Evolutionary conservation across 2,797 vertebrate species (phyloP), one percentile per base, ranked within the genome.

Genomic region (Tolypeutes matacus): DNA sequence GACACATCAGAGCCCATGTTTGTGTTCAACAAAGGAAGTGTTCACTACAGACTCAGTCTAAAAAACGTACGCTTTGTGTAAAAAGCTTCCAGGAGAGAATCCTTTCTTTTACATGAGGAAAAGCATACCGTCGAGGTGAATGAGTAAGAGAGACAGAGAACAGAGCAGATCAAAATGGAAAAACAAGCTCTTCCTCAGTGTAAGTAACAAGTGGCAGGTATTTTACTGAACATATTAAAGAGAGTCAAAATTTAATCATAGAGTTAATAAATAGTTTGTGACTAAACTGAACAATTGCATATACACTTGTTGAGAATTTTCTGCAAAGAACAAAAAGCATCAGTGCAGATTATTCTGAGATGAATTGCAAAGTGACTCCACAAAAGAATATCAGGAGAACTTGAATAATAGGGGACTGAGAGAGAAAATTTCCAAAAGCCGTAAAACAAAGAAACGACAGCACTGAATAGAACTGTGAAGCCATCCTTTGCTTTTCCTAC

Each of bases 1-100:
- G 34, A 84, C 49, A 2, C 13, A 4, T 69, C 58, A 78, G n/a
- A 78, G 39, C 58, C 36, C 70, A 67, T 5, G 12, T n/a, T 70
- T 93, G 23, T 67, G 13, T 72, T 89, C 15, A n/a, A 29, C 0
- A 4, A 81, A 93, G 58, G 34, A 86, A 92, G 29, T 36, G n/a
- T 91, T 84, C 29, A 69, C n/a, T 86, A 81, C 14, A 73, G 39
- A 78, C 17, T 39, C 17, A 29, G 18, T 80, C 53, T 76, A 60
- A 75, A 64, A 42, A 94, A 75, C 65, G 73, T 80, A 27, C 25
- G 64, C 42, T 75, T 73, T 91, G 86, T 89, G 51, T 84, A 70
- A 89, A 75, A 89, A 86, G 12, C 39, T 94, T 76, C 49, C 81
- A 64, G 25, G 62, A 39, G 18, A 90, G 20, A 65, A 25, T 39